phyloP scores from a whole-genome alignment of 1,140 invertebrate genomes.

The Calliopsis andreniformis region DNA sequence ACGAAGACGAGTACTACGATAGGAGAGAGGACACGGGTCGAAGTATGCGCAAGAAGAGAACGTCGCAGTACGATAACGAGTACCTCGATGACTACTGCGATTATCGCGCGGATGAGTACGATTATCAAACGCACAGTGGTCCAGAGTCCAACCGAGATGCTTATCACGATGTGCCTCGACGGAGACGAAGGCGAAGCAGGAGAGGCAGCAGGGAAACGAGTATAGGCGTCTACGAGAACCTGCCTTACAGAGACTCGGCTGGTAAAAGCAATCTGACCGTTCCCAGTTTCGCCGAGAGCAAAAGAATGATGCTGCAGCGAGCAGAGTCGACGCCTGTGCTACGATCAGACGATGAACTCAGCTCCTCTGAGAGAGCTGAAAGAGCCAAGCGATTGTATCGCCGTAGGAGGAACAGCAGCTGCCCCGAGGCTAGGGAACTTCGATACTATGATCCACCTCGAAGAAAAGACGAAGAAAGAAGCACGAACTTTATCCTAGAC shows the following conservation, averaged over 20 bases:
- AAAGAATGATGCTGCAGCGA: slow-evolving; percentile 61
- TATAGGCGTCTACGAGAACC: slow-evolving; percentile 65
- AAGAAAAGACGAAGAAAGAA: slow-evolving; percentile 27
- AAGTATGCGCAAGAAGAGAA: slow-evolving; percentile 30
- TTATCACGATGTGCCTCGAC: slow-evolving; percentile 40
- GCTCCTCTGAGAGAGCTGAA: slow-evolving; percentile 51
- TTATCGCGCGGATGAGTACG: slow-evolving; percentile 67
- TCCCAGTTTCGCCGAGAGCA: slow-evolving; percentile 65
- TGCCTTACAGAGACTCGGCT: slow-evolving; percentile 25
- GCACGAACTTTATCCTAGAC: slow-evolving; percentile 65
- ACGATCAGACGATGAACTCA: slow-evolving; percentile 71
- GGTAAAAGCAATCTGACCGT: slow-evolving; percentile 23
- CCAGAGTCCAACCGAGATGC: slow-evolving; percentile 33
- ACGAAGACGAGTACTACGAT: slow-evolving; percentile 46
- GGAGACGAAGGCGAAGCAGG: slow-evolving; percentile 56
- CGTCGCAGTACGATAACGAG: slow-evolving; percentile 52
- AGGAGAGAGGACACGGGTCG: slow-evolving; percentile 26
- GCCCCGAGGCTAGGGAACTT: slow-evolving; percentile 70
- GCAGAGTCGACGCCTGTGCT: slow-evolving; percentile 76
- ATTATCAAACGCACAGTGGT: slow-evolving; percentile 49
- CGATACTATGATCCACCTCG: slow-evolving; percentile 32
- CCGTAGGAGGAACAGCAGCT: slow-evolving; percentile 74
- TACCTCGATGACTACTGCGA: slow-evolving; percentile 51
- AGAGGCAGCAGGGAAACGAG: slow-evolving; percentile 53
- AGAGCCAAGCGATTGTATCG: slow-evolving; percentile 61